phyloP scores from a whole-genome alignment of 2,888 invertebrate species.

The Leptarthrus brevirostris region DNA sequence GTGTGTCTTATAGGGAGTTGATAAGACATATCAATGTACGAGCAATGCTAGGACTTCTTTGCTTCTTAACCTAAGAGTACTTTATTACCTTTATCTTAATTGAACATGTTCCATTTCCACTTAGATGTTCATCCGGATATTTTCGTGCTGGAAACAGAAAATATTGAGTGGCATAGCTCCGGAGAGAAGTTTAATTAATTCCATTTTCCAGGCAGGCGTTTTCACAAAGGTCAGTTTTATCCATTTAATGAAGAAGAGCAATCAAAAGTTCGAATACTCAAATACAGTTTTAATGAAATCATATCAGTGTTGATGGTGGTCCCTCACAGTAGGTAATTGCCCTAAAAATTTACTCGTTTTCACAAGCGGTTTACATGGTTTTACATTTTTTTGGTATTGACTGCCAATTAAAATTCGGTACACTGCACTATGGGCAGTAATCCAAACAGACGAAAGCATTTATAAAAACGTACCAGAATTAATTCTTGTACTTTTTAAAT shows the following conservation, averaged over 20 bases:
- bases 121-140: not conserved
- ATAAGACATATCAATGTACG: constrained; percentile 7
- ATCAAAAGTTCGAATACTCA: not conserved
- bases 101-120: not conserved
- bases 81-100: constrained; percentile 44
- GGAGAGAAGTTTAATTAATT: not conserved
- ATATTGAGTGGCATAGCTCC: not conserved
- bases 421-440: too few relatives aligned
- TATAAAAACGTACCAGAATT: too few relatives aligned
- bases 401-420: not conserved
- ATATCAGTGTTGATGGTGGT: too few relatives aligned
- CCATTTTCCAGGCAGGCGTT: not conserved
- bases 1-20: constrained; percentile 14
- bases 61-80: not conserved
- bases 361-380: too few relatives aligned
- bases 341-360: too few relatives aligned
- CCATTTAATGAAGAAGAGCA: not conserved
- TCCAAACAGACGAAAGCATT: too few relatives aligned
- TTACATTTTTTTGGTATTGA: not conserved
- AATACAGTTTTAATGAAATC: not conserved
- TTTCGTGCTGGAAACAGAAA: not conserved
- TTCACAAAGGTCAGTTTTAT: not conserved
- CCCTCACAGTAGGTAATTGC: too few relatives aligned
- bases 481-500: too few relatives aligned
- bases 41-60: not conserved